Conservation (phyloP, 2,888 invertebrate genomes). For the Abscondita cerata region DNA sequence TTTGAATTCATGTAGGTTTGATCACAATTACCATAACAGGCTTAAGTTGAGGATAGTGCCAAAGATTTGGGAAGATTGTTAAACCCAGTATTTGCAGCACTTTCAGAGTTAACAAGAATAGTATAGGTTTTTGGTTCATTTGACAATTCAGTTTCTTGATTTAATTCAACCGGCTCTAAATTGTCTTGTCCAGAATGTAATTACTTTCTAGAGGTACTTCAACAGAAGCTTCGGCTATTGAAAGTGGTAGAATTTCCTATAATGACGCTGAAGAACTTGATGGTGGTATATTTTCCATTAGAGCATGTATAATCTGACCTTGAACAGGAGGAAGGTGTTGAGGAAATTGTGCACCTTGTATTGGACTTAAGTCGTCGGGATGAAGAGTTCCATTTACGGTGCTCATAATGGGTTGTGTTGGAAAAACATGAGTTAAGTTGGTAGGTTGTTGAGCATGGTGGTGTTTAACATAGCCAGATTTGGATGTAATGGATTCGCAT, state of each 20-base stretch:
- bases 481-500: constrained; percentile 47
- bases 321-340: constrained; percentile 44
- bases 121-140: constrained; percentile 88
- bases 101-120: constrained; percentile 76
- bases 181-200: constrained; percentile 32
- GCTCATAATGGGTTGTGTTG: constrained; percentile 50
- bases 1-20: constrained; percentile 41
- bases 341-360: constrained; percentile 46
- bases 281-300: constrained; percentile 44
- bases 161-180: constrained; percentile 24
- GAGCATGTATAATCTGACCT: constrained; percentile 41
- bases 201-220: constrained; percentile 46
- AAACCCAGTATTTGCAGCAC: constrained; percentile 45
- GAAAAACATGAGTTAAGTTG: constrained; percentile 47
- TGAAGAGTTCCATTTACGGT: constrained; percentile 58
- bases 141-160: constrained; percentile 47
- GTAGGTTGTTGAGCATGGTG: constrained; percentile 47
- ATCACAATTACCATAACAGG: constrained; percentile 55
- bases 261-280: constrained; percentile 40
- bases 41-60: constrained; percentile 58
- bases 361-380: constrained; percentile 55
- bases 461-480: constrained; percentile 52
- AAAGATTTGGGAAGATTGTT: constrained; percentile 56
- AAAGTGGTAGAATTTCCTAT: constrained; percentile 42
- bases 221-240: constrained; percentile 44